phyloP scores from a whole-genome alignment of 2,888 invertebrate genomes.

The Drosophila dives region DNA sequence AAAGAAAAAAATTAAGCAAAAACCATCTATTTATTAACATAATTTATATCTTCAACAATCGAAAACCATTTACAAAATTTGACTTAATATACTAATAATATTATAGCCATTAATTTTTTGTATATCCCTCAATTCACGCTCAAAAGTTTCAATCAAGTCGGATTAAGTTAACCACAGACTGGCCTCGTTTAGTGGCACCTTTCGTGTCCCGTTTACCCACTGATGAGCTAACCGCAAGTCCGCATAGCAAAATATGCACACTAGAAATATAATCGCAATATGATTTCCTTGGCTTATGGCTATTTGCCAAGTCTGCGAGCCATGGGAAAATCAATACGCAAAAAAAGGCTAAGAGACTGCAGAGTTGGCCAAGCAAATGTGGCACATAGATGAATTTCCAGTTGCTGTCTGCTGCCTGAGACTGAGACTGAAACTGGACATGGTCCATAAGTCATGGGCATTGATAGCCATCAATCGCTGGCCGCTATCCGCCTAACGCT shows the following conservation, averaged over 20 bases:
- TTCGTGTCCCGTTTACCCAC: conserved; percentile 33
- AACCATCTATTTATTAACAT: not conserved
- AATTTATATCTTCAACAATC: not conserved
- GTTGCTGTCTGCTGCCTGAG: conserved; percentile 14
- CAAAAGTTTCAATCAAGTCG: conserved; percentile 47
- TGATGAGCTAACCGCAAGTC: conserved; percentile 30
- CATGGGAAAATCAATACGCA: conserved; percentile 74
- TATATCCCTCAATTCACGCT: conserved; percentile 8
- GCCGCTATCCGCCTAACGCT: conserved; percentile 60
- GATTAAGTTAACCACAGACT: conserved; percentile 46
- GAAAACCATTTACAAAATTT: not conserved
- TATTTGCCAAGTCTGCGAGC: conserved; percentile 56
- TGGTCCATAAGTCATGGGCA: conserved; percentile 74
- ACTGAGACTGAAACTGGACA: conserved; percentile 39
- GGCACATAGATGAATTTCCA: conserved; percentile 67
- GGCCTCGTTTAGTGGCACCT: conserved; percentile 40
- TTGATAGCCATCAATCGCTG: conserved; percentile 79
- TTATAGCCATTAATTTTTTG: not conserved
- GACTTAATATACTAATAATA: not conserved
- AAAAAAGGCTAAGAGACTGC: conserved; percentile 29
- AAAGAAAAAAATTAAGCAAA: not conserved
- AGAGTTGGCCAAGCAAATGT: conserved; percentile 52
- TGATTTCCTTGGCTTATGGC: conserved; percentile 59
- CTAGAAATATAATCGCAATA: conserved; percentile 39
- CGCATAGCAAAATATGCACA: conserved; percentile 12